phyloP scores from a whole-genome alignment of 2,888 invertebrate species.

The Hydrotaea cyrtoneurina region DNA sequence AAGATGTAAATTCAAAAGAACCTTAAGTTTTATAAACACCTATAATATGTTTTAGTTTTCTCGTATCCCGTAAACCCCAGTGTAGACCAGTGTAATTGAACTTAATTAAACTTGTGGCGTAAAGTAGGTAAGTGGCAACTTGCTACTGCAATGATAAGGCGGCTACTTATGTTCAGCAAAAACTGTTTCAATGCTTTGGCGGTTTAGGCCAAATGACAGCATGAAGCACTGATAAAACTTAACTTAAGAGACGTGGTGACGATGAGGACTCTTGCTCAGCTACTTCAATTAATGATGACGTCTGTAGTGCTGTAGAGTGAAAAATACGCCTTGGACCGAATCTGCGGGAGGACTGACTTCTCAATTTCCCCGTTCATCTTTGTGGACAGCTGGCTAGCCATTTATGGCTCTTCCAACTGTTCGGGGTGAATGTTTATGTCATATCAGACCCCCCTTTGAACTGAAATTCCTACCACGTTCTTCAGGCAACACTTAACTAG shows the following conservation, averaged over 20 bases:
- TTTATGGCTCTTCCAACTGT: no score
- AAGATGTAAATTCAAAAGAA: no score
- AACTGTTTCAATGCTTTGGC: conserved; percentile 1
- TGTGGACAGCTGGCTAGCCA: no score
- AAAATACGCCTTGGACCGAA: no score
- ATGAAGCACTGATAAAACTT: conserved; percentile 10
- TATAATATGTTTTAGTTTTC: no score
- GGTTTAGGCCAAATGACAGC: conserved; percentile 61
- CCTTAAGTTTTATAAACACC: no score
- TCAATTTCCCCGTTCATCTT: no score
- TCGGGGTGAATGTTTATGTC: no score
- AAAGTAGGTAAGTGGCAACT: conserved; percentile 27
- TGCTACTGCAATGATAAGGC: conserved; percentile 11
- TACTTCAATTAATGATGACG: no score
- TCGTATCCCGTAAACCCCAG: neutral
- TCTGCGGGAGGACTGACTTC: no score
- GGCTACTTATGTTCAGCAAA: neutral
- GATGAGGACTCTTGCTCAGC: neutral
- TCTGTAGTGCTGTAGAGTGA: no score
- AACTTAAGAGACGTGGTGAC: conserved; percentile 31
- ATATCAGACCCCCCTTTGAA: neutral
- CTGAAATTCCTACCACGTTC: neutral
- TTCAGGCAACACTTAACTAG: neutral
- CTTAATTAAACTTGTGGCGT: neutral
- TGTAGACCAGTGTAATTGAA: neutral